Evolutionary conservation across 2,888 invertebrate species (phyloP), one percentile per base, ranked within the genome.

Genomic region (Spisula subtruncata): DNA sequence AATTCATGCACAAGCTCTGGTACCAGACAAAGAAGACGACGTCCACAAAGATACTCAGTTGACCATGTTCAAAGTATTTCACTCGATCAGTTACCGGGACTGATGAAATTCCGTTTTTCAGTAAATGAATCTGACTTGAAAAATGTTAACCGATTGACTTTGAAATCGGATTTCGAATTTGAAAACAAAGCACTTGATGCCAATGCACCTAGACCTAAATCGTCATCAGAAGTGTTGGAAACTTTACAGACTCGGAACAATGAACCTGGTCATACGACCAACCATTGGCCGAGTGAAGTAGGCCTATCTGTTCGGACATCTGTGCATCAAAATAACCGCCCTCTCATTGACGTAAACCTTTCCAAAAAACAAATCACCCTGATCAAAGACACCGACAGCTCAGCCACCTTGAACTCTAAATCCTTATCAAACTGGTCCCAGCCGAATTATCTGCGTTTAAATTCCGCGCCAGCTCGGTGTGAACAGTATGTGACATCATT

Each of bases 21-120:
- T 16, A 0, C 66, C 84, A 83, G 82, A 66, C 25, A 41, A 8
- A 51, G 84, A 25, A 71, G 14, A 20, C 46, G 51, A 54, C 56
- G 66, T 14, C 71, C 86, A 20, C 32, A 86, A 0, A 41, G 87
- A 46, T 83, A 75, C 48, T 88, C 89, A 0, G 56, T 91, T 0
- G 89, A 92, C 54, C 92, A 92, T 46, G 88, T 90, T 10, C 89
- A 91, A 75, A 90, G 81, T 6, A 91, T 92, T 12, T 91, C 90
- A 25, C 56, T 92, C 12, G 71, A 86, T 32, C 56, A 83, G 18
- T 51, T 89, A 2, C 91, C 92, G 32, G 87, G 85, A n/a, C 14
- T 79, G 0, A 75, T 92, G 35, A 90, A 91, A 71, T 87, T 92
- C 71, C 71, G 86, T 29, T 83, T 92, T 5, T 92, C 92, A 0